These are phyloP conservation scores for Venustoraphidia nigricollis DNA, from an alignment of 2,888 invertebrate genomes.

Conservation along the genomic window DNA sequence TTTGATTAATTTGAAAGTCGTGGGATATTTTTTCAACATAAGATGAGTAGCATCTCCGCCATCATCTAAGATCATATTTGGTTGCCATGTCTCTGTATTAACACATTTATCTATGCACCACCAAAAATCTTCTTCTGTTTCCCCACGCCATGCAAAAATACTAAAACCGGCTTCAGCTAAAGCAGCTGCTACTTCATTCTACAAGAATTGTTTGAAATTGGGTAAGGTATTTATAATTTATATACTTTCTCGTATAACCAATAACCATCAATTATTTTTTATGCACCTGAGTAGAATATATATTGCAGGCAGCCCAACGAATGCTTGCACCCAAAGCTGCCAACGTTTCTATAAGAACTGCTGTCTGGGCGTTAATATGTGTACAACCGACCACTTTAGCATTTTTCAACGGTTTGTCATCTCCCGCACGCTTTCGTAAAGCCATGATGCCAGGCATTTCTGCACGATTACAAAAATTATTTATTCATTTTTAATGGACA, in stretches of 20 bases:
- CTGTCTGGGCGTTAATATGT: conserved; percentile 97
- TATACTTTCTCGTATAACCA: too few relatives aligned
- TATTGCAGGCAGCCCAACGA: conserved; percentile 95
- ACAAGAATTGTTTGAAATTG: conserved; percentile 10
- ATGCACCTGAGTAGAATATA: conserved; percentile 81
- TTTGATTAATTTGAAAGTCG: conserved; percentile 86
- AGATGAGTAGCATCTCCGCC: conserved; percentile 94
- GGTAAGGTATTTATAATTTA: too few relatives aligned
- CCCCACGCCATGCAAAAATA: conserved; percentile 93
- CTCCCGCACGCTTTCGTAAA: conserved; percentile 74
- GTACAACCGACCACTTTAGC: conserved; percentile 93
- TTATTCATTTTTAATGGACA: too few relatives aligned
- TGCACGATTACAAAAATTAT: background rate
- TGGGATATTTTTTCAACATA: conserved; percentile 89
- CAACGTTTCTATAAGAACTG: conserved; percentile 83
- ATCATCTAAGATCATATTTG: conserved; percentile 95
- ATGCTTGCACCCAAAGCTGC: conserved; percentile 80
- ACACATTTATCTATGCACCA: conserved; percentile 97
- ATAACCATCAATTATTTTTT: background rate
- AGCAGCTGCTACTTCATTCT: conserved; percentile 96
- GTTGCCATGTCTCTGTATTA: conserved; percentile 84
- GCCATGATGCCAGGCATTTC: conserved; percentile 99
- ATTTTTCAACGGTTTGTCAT: conserved; percentile 88
- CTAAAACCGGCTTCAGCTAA: conserved; percentile 80
- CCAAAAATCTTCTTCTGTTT: conserved; percentile 97